Percentiles rank a stretch among this genome's conserved stretches.
These are phyloP conservation scores for Psittacula cyanocephala DNA, from an alignment of 2,113 vertebrate genomes.

Conservation along the genomic window DNA sequence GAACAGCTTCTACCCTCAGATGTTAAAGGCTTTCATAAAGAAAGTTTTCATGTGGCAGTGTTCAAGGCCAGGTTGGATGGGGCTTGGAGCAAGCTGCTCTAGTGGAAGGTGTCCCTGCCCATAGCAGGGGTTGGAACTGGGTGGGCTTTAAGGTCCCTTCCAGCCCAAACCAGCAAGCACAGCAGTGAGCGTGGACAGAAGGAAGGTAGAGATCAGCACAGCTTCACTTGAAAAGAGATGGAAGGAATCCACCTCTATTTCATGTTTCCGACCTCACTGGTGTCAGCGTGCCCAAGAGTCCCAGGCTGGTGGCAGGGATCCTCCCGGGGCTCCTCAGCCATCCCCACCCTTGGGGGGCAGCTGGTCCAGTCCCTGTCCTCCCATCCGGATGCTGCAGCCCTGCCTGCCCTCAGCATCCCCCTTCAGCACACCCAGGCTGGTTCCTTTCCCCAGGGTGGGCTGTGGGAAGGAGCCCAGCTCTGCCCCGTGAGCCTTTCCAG, in stretches of 20 bases:
- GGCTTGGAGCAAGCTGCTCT: neutral
- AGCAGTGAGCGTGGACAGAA: rapidly evolving
- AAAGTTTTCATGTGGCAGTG: neutral
- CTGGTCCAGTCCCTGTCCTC: neutral
- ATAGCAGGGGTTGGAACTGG: neutral
- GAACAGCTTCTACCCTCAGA: neutral
- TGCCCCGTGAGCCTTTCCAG: neutral
- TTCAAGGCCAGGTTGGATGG: neutral
- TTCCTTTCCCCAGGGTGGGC: neutral
- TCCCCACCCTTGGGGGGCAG: neutral
- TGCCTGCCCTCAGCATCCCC: neutral
- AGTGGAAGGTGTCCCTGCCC: neutral
- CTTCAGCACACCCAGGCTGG: neutral
- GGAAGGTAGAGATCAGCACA: neutral
- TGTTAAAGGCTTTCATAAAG: neutral
- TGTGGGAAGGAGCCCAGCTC: neutral
- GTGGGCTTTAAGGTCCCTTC: neutral
- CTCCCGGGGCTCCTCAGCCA: neutral
- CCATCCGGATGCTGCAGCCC: neutral
- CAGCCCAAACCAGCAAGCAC: neutral
- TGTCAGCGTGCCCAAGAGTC: neutral
- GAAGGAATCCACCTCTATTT: neutral
- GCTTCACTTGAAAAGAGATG: neutral
- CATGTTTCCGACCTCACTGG: neutral
- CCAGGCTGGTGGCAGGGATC: neutral